Conservation (phyloP, 2,888 invertebrate genomes). For the Drosophila sordidula region DNA sequence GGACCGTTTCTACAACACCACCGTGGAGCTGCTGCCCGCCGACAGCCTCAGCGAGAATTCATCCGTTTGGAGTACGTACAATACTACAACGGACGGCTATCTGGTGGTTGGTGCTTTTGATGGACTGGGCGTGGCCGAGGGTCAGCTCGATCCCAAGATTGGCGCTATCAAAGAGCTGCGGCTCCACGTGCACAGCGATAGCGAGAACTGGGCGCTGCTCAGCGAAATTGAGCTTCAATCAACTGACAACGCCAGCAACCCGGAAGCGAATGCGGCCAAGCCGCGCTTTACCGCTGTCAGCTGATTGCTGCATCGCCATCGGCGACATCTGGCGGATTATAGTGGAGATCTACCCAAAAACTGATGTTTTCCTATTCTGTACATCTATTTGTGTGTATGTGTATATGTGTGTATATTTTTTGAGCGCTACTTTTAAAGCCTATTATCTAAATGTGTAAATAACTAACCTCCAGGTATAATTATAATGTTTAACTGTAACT, state of each 20-base stretch:
- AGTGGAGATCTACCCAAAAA: slow-evolving; percentile 21
- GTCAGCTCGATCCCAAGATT: slow-evolving; percentile 87
- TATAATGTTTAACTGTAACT: slow-evolving; percentile 33
- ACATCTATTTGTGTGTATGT: slow-evolving; percentile 25
- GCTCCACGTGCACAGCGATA: slow-evolving; percentile 91
- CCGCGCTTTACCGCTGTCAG: slow-evolving; percentile 64
- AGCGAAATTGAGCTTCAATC: slow-evolving; percentile 88
- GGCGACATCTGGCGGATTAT: slow-evolving; percentile 26
- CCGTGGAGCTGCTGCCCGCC: slow-evolving; percentile 91
- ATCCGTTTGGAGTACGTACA: slow-evolving; percentile 86
- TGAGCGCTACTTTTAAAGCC: slow-evolving; percentile 60
- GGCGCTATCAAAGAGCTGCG: slow-evolving; percentile 90
- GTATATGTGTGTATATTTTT: slow-evolving; percentile 69
- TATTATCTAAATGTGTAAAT: slow-evolving; percentile 67
- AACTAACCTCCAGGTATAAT: slow-evolving; percentile 44
- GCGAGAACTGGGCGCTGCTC: slow-evolving; percentile 95
- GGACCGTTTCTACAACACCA: slow-evolving; percentile 94
- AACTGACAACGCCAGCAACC: slow-evolving; percentile 86
- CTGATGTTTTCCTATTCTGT: slow-evolving; percentile 19
- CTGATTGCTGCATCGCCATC: slow-evolving; percentile 76
- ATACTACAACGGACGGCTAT: slow-evolving; percentile 89
- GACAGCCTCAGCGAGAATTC: slow-evolving; percentile 85
- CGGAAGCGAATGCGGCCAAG: slow-evolving; percentile 62
- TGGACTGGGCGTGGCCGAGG: slow-evolving; percentile 92
- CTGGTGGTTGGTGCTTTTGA: slow-evolving; percentile 91